These are phyloP conservation scores for Antechinus stuartii DNA, from an alignment of 2,113 vertebrate species.

Conservation along the genomic window DNA sequence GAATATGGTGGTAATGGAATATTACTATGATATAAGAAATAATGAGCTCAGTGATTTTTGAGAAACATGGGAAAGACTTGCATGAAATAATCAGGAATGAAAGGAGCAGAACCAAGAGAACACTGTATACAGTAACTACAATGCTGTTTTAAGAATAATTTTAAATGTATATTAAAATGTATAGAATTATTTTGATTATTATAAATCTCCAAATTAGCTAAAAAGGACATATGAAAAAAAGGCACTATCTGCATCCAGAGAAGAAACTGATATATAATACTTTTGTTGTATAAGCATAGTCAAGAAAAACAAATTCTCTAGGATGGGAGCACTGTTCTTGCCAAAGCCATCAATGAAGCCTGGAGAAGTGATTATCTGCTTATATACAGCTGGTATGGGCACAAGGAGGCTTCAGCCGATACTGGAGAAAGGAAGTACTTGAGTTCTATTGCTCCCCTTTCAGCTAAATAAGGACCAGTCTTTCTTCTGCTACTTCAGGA, in stretches of 20 bases:
- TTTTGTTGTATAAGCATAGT: background rate
- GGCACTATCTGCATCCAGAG: background rate
- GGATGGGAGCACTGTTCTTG: background rate
- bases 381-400: conserved; percentile 6
- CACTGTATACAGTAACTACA: background rate
- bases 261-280: background rate
- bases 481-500: background rate
- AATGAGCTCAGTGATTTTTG: background rate
- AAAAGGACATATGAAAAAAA: background rate
- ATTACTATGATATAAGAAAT: background rate
- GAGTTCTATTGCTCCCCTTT: background rate
- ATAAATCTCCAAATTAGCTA: background rate
- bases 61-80: background rate
- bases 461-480: background rate
- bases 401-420: background rate
- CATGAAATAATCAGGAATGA: background rate
- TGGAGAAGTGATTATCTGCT: conserved; percentile 9
- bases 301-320: background rate
- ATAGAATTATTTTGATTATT: conserved; percentile 1
- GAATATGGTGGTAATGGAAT: background rate
- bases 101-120: background rate
- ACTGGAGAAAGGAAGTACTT: background rate
- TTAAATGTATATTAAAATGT: conserved; percentile 30
- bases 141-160: background rate
- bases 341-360: background rate